These are phyloP conservation scores for Acropternis orthonyx DNA, from an alignment of 2,797 vertebrate genomes.

Conservation along the genomic window DNA sequence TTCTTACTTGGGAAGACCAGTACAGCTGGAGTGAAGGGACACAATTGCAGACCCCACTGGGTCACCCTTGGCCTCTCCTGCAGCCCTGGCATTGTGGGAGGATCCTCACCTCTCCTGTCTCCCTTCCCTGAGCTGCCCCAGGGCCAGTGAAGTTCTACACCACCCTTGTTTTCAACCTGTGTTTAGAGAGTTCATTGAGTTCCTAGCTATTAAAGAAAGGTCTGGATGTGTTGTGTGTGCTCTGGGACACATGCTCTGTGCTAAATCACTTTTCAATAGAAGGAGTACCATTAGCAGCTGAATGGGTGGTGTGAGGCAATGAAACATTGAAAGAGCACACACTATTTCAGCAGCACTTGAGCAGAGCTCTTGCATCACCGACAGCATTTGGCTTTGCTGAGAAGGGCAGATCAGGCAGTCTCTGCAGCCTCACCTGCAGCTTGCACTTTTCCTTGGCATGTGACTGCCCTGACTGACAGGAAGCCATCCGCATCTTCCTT, in stretches of 20 bases:
- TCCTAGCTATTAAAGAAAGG: neutral
- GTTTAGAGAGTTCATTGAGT: neutral
- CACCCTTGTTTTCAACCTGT: neutral
- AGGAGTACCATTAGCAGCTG: neutral
- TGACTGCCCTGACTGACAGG: neutral
- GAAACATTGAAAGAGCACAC: neutral
- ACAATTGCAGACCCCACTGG: neutral
- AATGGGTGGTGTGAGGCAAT: neutral
- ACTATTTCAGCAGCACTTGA: neutral
- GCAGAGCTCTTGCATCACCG: neutral
- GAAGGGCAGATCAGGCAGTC: neutral
- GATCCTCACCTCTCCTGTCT: neutral
- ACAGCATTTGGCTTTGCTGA: neutral
- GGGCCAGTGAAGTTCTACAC: neutral
- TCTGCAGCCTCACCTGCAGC: neutral
- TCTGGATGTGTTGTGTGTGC: neutral
- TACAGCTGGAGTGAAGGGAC: fast-evolving
- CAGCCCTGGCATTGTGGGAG: fast-evolving
- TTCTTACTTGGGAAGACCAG: neutral
- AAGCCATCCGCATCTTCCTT: neutral
- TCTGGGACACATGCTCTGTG: neutral
- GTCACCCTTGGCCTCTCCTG: neutral
- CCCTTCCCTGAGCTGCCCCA: neutral
- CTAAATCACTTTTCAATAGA: neutral
- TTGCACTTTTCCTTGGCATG: neutral